A percentile compares a stretch with the other conserved stretches of the same genome.
These are phyloP conservation scores for Drosophila nr. fundita DNA, from an alignment of 2,888 invertebrate genomes.

Conservation along the genomic window DNA sequence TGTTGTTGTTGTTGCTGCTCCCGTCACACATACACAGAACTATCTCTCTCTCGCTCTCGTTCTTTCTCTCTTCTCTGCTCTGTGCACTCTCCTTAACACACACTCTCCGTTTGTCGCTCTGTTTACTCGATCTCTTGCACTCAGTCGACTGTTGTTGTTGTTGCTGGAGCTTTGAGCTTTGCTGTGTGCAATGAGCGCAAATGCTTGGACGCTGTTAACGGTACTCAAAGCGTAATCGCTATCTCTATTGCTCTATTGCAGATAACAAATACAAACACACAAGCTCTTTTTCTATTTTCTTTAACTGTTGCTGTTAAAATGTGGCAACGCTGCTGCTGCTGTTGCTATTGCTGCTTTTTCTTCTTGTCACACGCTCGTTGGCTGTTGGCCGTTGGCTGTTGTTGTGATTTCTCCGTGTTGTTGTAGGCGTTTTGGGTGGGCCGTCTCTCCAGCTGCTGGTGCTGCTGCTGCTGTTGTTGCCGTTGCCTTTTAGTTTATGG, in stretches of 20 bases:
- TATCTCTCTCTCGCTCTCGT: conserved; percentile 12
- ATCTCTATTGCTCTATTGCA: conserved; percentile 56
- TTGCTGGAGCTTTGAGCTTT: conserved; percentile 48
- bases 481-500: conserved; percentile 73
- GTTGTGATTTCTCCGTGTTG: conserved; percentile 70
- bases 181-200: conserved; percentile 63
- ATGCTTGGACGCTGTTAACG: conserved; percentile 47
- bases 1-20: conserved; percentile 17
- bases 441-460: conserved; percentile 55
- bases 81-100: conserved; percentile 18
- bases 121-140: conserved; percentile 40
- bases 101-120: conserved; percentile 13
- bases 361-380: conserved; percentile 43
- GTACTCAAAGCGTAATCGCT: conserved; percentile 63
- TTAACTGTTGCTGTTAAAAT: conserved; percentile 58
- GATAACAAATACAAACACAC: conserved; percentile 41
- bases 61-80: conserved; percentile 12
- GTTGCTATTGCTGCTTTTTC: conserved; percentile 26
- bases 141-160: conserved; percentile 26
- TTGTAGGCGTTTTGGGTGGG: conserved; percentile 75
- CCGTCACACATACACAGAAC: conserved; percentile 9
- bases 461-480: conserved; percentile 35
- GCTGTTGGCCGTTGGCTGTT: conserved; percentile 20
- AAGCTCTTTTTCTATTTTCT: not conserved
- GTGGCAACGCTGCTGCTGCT: conserved; percentile 60